Percentiles rank a stretch among this genome's conserved stretches.
phyloP scores from a whole-genome alignment of 2,797 vertebrate species.

The Furcifer pardalis region DNA sequence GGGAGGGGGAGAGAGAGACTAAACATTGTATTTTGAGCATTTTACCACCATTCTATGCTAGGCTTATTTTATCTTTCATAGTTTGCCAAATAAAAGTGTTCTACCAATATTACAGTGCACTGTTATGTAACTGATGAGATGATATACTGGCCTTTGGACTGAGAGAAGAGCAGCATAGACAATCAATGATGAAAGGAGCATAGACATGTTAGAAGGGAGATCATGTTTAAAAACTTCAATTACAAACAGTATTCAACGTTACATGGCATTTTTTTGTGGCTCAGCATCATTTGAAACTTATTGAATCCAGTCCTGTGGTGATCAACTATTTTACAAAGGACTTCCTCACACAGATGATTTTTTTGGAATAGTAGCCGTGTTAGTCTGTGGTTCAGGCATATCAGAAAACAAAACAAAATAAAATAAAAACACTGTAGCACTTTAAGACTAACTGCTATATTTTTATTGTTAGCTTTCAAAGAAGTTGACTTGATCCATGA shows the following conservation, averaged over 20 bases:
- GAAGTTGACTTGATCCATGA: too few species aligned
- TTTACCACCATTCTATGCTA: not conserved
- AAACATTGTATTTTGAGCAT: not conserved
- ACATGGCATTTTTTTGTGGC: not conserved
- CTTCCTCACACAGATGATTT: not conserved
- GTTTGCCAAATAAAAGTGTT: conserved; percentile 5
- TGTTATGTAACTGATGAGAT: not conserved
- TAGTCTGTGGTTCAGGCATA: too few species aligned
- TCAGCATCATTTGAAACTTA: not conserved
- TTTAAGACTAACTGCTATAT: too few species aligned
- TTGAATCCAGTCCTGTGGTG: not conserved
- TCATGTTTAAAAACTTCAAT: not conserved
- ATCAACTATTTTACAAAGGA: not conserved
- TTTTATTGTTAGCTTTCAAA: too few species aligned
- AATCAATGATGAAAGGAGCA: not conserved
- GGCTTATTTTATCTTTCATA: not conserved
- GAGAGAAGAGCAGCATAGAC: not conserved
- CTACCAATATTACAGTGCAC: not conserved
- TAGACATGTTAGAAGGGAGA: not conserved
- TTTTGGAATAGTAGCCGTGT: too few species aligned
- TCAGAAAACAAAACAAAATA: too few species aligned
- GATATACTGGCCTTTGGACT: not conserved
- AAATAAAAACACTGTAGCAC: too few species aligned
- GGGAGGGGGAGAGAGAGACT: not conserved
- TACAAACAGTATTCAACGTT: not conserved